Percentiles rank a stretch among this genome's conserved stretches.
These are phyloP conservation scores for Machimus atricapillus DNA, from an alignment of 2,888 invertebrate genomes.

Conservation along the genomic window DNA sequence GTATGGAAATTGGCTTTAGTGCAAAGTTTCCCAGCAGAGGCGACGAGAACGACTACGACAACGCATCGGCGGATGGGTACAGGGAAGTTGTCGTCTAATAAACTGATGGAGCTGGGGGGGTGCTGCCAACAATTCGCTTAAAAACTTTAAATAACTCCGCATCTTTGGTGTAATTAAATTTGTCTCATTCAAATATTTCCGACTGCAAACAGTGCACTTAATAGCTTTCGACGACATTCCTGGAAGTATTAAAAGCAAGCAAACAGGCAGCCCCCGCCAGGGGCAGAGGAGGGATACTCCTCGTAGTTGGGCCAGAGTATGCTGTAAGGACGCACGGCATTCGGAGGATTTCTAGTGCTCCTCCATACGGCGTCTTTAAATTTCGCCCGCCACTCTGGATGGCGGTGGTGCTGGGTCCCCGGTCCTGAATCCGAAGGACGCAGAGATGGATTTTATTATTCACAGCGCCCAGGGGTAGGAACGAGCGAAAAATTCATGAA, in stretches of 20 bases:
- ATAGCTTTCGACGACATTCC: slow-evolving; percentile 23
- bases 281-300: neutral
- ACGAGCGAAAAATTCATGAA: slow-evolving; percentile 40
- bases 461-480: slow-evolving; percentile 3
- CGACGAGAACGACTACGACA: neutral
- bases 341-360: neutral
- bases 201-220: slow-evolving; percentile 22
- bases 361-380: neutral
- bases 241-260: slow-evolving; percentile 7
- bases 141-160: slow-evolving; percentile 25
- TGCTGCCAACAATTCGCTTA: slow-evolving; percentile 1
- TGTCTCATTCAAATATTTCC: slow-evolving; percentile 24
- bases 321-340: neutral
- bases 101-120: neutral
- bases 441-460: slow-evolving; percentile 33
- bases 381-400: neutral
- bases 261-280: neutral
- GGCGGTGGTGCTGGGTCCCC: neutral
- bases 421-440: neutral
- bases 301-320: neutral
- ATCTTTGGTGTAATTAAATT: slow-evolving; percentile 12
- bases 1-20: neutral
- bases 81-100: neutral
- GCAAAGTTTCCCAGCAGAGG: neutral
- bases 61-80: neutral